phyloP scores from a whole-genome alignment of 2,888 invertebrate species.

The Sinopyrophorus schimmeli region DNA sequence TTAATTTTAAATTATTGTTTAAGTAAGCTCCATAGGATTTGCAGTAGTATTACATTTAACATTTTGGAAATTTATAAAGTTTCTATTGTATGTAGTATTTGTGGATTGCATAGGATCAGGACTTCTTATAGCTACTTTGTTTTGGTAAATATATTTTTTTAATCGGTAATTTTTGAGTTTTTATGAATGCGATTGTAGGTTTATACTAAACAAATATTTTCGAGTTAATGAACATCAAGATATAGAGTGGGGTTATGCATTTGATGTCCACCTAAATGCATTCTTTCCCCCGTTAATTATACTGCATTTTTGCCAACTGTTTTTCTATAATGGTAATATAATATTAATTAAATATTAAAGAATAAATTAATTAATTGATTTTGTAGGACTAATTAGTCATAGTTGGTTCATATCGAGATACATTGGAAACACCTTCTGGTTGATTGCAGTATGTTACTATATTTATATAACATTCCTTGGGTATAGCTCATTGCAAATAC shows the following conservation, averaged over 20 bases:
- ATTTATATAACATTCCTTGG: slow-evolving; percentile 97
- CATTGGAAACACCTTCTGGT: slow-evolving; percentile 92
- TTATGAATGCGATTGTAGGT: slow-evolving; percentile 67
- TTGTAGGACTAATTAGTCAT: slow-evolving; percentile 76
- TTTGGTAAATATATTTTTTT: slow-evolving; percentile 69
- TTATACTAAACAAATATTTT: slow-evolving; percentile 77
- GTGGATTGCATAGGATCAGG: slow-evolving; percentile 94
- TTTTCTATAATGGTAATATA: slow-evolving; percentile 77
- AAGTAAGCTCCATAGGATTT: slow-evolving; percentile 90
- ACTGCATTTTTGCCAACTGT: slow-evolving; percentile 88
- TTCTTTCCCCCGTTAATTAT: slow-evolving; percentile 96
- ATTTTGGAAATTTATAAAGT: slow-evolving; percentile 72
- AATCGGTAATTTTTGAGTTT: slow-evolving; percentile 4
- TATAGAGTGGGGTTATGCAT: slow-evolving; percentile 98
- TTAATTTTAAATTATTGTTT: slow-evolving; percentile 46
- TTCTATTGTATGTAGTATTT: slow-evolving; percentile 89
- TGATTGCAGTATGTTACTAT: slow-evolving; percentile 88
- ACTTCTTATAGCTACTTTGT: slow-evolving; percentile 79
- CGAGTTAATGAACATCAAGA: slow-evolving; percentile 72
- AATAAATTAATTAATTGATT: no score
- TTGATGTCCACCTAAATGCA: slow-evolving; percentile 98
- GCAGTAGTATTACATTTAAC: slow-evolving; percentile 75
- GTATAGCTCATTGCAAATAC: slow-evolving; percentile 87
- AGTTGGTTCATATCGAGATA: slow-evolving; percentile 79
- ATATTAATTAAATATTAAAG: slow-evolving; percentile 9